phyloP scores from a whole-genome alignment of 2,888 invertebrate species.

The Taphrorychus bicolor region DNA sequence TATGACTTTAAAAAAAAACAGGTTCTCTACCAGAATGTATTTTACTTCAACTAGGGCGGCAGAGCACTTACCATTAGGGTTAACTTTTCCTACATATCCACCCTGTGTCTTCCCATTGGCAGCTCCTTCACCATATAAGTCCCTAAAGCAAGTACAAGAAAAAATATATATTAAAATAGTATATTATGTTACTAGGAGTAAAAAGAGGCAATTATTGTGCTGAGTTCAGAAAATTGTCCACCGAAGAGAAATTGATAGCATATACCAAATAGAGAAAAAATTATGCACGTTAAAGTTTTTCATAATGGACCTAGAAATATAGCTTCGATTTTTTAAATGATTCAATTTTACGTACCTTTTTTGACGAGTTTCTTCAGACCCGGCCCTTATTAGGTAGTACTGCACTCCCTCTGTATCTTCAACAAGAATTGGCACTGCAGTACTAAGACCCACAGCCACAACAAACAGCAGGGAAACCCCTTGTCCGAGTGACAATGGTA shows the following conservation, averaged over 20 bases:
- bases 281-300: too few species aligned
- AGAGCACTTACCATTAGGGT: constrained; percentile 31
- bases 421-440: constrained; percentile 16
- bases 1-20: too few species aligned
- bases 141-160: neutral
- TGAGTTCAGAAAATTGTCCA: neutral
- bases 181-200: neutral
- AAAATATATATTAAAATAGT: neutral
- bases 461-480: constrained; percentile 10
- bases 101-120: constrained; percentile 19
- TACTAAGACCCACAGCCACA: neutral
- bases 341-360: too few species aligned
- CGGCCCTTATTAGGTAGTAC: constrained; percentile 6
- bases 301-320: too few species aligned
- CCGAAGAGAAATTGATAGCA: too few species aligned
- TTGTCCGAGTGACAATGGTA: neutral
- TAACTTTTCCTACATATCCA: constrained; percentile 19
- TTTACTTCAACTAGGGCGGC: neutral
- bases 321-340: too few species aligned
- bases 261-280: too few species aligned
- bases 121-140: constrained; percentile 25
- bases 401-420: constrained; percentile 28
- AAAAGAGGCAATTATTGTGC: too few species aligned
- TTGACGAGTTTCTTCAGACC: constrained; percentile 8
- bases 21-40: neutral